Conservation (phyloP, 2,113 vertebrate species). For the Scopus umbretta region DNA sequence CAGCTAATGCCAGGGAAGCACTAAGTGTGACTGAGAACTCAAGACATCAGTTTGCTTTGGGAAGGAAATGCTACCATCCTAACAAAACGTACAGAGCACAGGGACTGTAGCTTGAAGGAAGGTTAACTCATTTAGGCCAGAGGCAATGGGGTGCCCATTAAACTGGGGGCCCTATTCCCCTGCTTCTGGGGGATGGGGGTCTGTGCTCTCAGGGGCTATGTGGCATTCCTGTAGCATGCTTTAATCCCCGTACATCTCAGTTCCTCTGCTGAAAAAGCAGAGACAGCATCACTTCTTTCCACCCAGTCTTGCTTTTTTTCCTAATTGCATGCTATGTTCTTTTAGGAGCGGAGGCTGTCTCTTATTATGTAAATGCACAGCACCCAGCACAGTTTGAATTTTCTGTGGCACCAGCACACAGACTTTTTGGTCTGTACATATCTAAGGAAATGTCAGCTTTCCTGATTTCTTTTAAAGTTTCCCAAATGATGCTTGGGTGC, state of each 20-base stretch:
- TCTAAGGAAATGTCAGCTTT: not conserved
- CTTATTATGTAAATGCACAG: not conserved
- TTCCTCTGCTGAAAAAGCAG: not conserved
- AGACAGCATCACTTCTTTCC: not conserved
- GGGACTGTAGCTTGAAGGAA: not conserved
- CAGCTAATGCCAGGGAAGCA: not conserved
- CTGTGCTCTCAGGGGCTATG: not conserved
- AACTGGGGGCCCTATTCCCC: not conserved
- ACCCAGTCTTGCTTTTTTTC: not conserved
- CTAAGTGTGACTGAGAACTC: not conserved
- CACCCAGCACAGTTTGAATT: not conserved
- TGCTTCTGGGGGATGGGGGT: not conserved
- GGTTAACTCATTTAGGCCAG: not conserved
- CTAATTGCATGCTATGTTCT: not conserved
- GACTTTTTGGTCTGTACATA: not conserved
- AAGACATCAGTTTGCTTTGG: not conserved
- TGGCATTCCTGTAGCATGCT: not conserved
- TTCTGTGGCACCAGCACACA: not conserved
- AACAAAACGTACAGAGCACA: fast-evolving
- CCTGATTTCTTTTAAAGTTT: not conserved
- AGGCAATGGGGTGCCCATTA: not conserved
- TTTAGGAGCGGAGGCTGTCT: not conserved
- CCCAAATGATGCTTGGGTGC: not conserved
- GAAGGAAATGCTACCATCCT: not conserved
- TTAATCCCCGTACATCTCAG: not conserved